Base-by-base conservation (phyloP, 2,888 invertebrate species). In the Heliconius ethilla region DNA sequence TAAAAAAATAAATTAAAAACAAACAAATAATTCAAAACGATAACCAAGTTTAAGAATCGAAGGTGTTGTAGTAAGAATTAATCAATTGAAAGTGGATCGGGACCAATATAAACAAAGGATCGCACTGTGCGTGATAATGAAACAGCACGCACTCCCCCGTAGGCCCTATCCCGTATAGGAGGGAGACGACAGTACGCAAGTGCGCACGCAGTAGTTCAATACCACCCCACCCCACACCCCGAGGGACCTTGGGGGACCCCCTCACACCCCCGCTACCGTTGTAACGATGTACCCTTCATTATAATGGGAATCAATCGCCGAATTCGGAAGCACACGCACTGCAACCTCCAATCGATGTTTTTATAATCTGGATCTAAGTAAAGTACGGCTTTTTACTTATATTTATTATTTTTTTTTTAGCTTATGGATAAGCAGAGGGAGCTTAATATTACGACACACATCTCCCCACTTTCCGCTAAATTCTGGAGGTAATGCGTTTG, bases 221-320 rank as follows among this genome's bases (percentile, higher is more conserved):
- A 81, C 84, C 84, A 87, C 90, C 86, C 76, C 83, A 82, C 84
- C 88, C 90, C 83, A 82, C 84, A 88, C 91, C 86, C 87, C 7
- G 51, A 18, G 51, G 7, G 7, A 51, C 51, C 51, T 22, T 22
- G 22, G 18, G 22, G 51, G 22, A 90, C 89, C 27, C 27, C 63
- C 63, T 29, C 88, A 84, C 76, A 78, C 51, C 90, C 90, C 90
- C 91, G 92, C 92, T 90, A 92, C 90, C 90, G 88, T 89, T 91
- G 91, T 92, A 89, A 91, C 92, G 87, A 88, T 89, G 92, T 92
- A 92, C 92, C 91, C 92, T 92, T 92, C 92, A 92, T 93, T 93
- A 92, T 93, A 94, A 93, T 89, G 91, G 88, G 92, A 93, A 93
- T 94, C 93, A 93, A 93, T 94, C 93, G 94, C 91, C 92, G 92